These are phyloP conservation scores for Philhelius pedissequus DNA, from an alignment of 2,888 invertebrate genomes.

Conservation along the genomic window DNA sequence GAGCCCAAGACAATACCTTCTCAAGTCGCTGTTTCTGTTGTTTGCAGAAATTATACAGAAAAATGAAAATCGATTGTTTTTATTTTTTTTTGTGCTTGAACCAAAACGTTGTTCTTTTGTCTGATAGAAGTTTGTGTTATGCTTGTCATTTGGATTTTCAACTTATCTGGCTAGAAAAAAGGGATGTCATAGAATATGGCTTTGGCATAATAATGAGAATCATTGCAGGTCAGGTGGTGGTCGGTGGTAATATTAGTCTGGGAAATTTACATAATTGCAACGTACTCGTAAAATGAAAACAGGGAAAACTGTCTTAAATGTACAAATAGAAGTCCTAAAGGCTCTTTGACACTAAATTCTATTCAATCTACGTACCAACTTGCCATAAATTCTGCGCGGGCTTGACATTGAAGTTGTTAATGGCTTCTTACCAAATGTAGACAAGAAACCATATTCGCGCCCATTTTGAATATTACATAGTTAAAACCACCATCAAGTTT, in stretches of 20 bases:
- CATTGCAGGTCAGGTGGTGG: slow-evolving; percentile 33
- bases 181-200: slow-evolving; percentile 46
- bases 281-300: slow-evolving; percentile 13
- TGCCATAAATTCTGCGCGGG: background rate
- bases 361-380: slow-evolving; percentile 29
- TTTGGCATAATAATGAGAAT: slow-evolving; percentile 55
- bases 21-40: no score
- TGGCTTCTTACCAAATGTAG: background rate
- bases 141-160: background rate
- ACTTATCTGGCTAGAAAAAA: background rate
- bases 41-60: slow-evolving; percentile 14
- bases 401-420: slow-evolving; percentile 40
- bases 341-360: slow-evolving; percentile 9
- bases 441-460: slow-evolving; percentile 47
- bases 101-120: slow-evolving; percentile 38
- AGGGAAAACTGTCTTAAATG: slow-evolving; percentile 23
- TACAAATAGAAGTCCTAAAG: slow-evolving; percentile 32
- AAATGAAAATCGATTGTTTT: slow-evolving; percentile 54
- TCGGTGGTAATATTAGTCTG: slow-evolving; percentile 34
- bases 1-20: background rate
- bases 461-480: slow-evolving; percentile 14
- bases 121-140: slow-evolving; percentile 1
- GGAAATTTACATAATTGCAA: slow-evolving; percentile 62
- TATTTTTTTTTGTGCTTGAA: background rate
- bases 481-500: background rate